A percentile compares a stretch with the other conserved stretches of the same genome.
Evolutionary conservation across 1,140 invertebrate genomes (phyloP).

Genomic region (Aleiodes sp.): DNA sequence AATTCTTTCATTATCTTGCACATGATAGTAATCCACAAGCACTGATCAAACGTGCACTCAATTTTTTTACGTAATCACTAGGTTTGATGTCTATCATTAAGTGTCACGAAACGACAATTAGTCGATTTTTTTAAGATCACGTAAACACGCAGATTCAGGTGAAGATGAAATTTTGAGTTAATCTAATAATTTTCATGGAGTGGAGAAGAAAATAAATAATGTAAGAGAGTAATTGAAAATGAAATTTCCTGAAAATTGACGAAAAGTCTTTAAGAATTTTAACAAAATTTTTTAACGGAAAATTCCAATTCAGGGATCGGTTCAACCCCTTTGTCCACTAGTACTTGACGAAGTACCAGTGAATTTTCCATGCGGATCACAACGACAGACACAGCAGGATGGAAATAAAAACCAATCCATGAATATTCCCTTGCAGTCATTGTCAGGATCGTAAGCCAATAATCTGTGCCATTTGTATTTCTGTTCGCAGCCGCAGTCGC

Average conservation of each 20-base stretch:
- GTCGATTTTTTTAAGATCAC: neutral
- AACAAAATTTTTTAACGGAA: too few species aligned
- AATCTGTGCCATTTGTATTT: conserved; percentile 90
- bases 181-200: neutral
- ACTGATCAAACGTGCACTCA: conserved; percentile 1
- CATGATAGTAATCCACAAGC: neutral
- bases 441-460: conserved; percentile 90
- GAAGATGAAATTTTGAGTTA: neutral
- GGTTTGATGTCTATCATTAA: neutral
- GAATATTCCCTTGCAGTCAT: conserved; percentile 93
- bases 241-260: too few species aligned
- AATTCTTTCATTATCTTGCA: too few species aligned
- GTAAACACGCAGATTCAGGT: neutral
- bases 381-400: conserved; percentile 91
- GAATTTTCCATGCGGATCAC: conserved; percentile 66
- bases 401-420: conserved; percentile 97
- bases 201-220: neutral
- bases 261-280: too few species aligned
- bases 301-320: neutral
- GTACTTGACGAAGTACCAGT: neutral
- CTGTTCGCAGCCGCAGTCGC: conserved; percentile 89
- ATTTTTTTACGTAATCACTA: neutral
- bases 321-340: neutral
- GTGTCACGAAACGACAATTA: neutral
- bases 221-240: neutral